Conservation (phyloP, 2,888 invertebrate genomes). For the Ceraclea dissimilis region DNA sequence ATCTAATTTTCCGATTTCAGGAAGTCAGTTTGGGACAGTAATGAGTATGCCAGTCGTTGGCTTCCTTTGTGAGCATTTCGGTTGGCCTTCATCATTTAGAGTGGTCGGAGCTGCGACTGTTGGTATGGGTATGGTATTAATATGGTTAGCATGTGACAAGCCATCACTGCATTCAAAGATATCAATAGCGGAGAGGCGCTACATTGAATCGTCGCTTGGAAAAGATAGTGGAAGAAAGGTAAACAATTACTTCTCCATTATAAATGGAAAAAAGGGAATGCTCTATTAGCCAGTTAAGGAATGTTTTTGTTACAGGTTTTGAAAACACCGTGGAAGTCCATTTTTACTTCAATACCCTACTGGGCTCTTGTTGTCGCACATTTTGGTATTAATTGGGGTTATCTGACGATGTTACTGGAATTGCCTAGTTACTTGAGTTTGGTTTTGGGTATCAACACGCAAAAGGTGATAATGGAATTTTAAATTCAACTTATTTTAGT, state of each 20-base stretch:
- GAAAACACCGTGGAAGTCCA: constrained; percentile 53
- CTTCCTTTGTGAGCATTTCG: constrained; percentile 47
- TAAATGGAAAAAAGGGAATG: too few relatives aligned
- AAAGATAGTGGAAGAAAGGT: constrained; percentile 10
- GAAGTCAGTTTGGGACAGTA: constrained; percentile 61
- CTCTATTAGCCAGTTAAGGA: too few relatives aligned
- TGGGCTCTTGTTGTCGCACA: constrained; percentile 57
- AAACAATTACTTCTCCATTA: too few relatives aligned
- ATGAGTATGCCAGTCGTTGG: constrained; percentile 61
- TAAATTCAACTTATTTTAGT: not conserved
- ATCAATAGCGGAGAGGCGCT: constrained; percentile 46
- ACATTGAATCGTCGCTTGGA: constrained; percentile 50
- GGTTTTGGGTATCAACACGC: constrained; percentile 45
- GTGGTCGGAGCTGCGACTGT: constrained; percentile 48
- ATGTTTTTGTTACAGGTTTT: constrained; percentile 17
- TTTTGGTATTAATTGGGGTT: constrained; percentile 65
- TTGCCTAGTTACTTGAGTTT: constrained; percentile 61
- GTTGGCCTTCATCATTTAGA: constrained; percentile 67
- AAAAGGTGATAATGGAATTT: constrained; percentile 8
- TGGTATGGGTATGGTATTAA: constrained; percentile 49
- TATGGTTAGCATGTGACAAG: constrained; percentile 48
- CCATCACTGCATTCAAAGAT: constrained; percentile 52
- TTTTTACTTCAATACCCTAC: constrained; percentile 59
- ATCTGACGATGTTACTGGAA: constrained; percentile 62
- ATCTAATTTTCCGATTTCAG: constrained; percentile 34